Conservation (phyloP, 1,140 invertebrate species). For the Cydia strobilella region DNA sequence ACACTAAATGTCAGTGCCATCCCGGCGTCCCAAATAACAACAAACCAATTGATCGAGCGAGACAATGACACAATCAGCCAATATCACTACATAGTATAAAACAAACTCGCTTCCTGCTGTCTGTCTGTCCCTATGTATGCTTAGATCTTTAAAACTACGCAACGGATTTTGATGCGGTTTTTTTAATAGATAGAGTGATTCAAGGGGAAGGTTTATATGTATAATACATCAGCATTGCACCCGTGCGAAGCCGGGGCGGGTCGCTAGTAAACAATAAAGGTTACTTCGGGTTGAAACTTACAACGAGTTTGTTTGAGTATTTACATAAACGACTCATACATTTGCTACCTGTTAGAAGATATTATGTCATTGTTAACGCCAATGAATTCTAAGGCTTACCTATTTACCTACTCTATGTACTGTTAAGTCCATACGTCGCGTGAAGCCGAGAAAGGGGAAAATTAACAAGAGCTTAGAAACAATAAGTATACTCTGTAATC, state of each 20-base stretch:
- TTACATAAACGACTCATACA: not conserved
- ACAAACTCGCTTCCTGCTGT: no score
- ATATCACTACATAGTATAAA: no score
- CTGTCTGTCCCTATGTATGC: no score
- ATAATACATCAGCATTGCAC: no score
- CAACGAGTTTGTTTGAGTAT: not conserved
- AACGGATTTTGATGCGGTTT: no score
- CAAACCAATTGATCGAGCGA: conserved; percentile 29
- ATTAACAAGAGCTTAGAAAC: not conserved
- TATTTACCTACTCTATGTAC: not conserved
- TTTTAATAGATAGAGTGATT: no score
- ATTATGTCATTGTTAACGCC: not conserved
- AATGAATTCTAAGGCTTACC: not conserved
- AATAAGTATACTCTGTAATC: not conserved
- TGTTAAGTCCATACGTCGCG: no score
- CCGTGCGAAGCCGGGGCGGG: no score
- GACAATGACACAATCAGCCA: conserved; percentile 7
- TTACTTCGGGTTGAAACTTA: not conserved
- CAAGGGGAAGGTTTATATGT: no score
- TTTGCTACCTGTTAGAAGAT: not conserved
- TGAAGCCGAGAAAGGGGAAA: no score
- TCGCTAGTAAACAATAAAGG: not conserved
- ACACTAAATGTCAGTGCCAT: conserved; percentile 44
- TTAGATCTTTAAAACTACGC: no score
- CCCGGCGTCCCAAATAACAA: conserved; percentile 42